Evolutionary conservation across 2,797 vertebrate species (phyloP).

Genomic region (Peromyscus melanophrys): DNA sequence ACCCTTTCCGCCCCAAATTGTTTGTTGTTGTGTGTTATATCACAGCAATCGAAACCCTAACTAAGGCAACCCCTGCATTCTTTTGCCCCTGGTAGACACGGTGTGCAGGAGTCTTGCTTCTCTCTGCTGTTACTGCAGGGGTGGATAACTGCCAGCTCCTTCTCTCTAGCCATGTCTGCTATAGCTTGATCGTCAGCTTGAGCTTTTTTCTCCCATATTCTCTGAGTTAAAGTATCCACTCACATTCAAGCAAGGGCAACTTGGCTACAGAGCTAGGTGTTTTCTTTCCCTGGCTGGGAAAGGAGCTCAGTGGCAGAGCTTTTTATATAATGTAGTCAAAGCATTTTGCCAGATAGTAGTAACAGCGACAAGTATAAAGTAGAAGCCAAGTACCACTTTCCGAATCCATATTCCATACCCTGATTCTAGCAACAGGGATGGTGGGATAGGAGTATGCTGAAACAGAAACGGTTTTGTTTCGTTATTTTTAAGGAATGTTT

Average conservation of each 20-base stretch:
- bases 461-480: no score
- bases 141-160: not conserved
- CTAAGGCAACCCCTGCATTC: not conserved
- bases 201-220: not conserved
- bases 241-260: not conserved
- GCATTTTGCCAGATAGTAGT: not conserved
- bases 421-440: not conserved
- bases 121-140: not conserved
- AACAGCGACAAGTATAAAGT: not conserved
- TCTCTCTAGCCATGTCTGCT: not conserved
- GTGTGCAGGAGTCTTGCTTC: not conserved
- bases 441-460: not conserved
- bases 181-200: not conserved
- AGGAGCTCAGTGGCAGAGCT: not conserved
- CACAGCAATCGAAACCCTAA: not conserved
- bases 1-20: not conserved
- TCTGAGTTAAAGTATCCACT: not conserved
- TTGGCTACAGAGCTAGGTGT: not conserved
- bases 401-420: no score
- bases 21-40: not conserved
- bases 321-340: not conserved
- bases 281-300: not conserved
- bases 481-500: no score
- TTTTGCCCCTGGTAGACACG: no score
- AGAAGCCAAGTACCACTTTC: not conserved